phyloP scores from a whole-genome alignment of 2,113 vertebrate species.

The Silurus meridionalis region DNA sequence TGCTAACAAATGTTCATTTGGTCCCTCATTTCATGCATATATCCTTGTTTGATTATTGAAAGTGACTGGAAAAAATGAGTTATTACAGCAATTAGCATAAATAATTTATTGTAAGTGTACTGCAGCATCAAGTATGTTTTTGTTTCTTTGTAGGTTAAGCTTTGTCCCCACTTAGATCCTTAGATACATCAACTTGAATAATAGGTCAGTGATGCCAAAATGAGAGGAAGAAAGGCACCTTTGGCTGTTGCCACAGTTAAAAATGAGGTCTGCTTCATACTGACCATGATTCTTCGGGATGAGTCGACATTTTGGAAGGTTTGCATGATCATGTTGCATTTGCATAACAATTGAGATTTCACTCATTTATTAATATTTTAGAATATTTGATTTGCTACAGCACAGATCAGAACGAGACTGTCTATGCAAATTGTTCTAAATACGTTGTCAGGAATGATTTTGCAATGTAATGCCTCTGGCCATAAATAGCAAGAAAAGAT shows the following conservation, averaged over 20 bases:
- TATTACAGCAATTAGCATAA: not conserved
- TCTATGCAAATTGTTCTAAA: slow-evolving; percentile 62
- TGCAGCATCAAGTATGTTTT: not conserved
- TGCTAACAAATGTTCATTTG: not conserved
- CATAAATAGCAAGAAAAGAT: slow-evolving; percentile 51
- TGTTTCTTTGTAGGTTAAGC: not conserved
- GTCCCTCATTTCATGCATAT: not conserved
- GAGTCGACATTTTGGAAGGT: slow-evolving; percentile 43
- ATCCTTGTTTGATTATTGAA: not conserved
- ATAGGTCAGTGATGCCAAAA: not conserved
- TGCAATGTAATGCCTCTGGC: slow-evolving; percentile 34
- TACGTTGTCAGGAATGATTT: slow-evolving; percentile 65
- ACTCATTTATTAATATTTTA: slow-evolving; percentile 64
- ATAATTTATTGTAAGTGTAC: not conserved
- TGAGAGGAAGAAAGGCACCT: not conserved
- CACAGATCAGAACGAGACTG: slow-evolving; percentile 50
- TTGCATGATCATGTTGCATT: slow-evolving; percentile 24
- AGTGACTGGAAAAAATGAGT: not conserved
- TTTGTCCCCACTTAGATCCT: not conserved
- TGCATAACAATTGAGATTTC: slow-evolving; percentile 32
- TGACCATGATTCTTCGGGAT: slow-evolving; percentile 47
- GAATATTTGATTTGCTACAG: slow-evolving; percentile 30
- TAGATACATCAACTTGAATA: slow-evolving; percentile 21
- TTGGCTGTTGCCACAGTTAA: not conserved
- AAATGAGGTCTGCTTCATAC: not conserved